Conservation (phyloP, 2,888 invertebrate genomes). For the Mongoloraphidia duomilia region DNA sequence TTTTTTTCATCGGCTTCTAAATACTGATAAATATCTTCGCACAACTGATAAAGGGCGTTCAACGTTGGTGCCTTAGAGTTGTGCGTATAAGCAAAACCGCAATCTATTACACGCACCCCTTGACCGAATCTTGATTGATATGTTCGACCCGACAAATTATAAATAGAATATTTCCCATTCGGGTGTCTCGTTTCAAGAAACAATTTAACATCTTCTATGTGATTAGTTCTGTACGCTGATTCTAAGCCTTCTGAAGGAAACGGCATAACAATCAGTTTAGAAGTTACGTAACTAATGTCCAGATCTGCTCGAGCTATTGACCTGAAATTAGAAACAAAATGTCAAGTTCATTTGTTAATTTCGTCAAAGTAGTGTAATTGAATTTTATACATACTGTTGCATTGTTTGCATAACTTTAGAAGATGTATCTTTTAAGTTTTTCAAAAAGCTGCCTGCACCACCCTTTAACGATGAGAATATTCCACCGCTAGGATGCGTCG, state of each 20-base stretch:
- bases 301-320: conserved; percentile 76
- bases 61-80: conserved; percentile 63
- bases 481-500: conserved; percentile 31
- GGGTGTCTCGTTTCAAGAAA: conserved; percentile 66
- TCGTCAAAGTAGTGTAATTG: background rate
- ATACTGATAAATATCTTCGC: conserved; percentile 79
- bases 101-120: conserved; percentile 43
- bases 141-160: conserved; percentile 59
- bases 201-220: conserved; percentile 78
- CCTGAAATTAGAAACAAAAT: conserved; percentile 29
- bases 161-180: conserved; percentile 62
- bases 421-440: conserved; percentile 90
- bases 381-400: conserved; percentile 50
- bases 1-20: conserved; percentile 68
- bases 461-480: conserved; percentile 78
- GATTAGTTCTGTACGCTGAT: conserved; percentile 82
- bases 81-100: conserved; percentile 51
- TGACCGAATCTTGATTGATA: conserved; percentile 40
- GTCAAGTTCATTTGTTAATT: conserved; percentile 4
- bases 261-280: conserved; percentile 84
- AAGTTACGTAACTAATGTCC: conserved; percentile 86
- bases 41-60: conserved; percentile 64
- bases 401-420: conserved; percentile 95
- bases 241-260: conserved; percentile 90
- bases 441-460: conserved; percentile 83